phyloP scores from a whole-genome alignment of 2,888 invertebrate genomes.

The Lymantria dispar region DNA sequence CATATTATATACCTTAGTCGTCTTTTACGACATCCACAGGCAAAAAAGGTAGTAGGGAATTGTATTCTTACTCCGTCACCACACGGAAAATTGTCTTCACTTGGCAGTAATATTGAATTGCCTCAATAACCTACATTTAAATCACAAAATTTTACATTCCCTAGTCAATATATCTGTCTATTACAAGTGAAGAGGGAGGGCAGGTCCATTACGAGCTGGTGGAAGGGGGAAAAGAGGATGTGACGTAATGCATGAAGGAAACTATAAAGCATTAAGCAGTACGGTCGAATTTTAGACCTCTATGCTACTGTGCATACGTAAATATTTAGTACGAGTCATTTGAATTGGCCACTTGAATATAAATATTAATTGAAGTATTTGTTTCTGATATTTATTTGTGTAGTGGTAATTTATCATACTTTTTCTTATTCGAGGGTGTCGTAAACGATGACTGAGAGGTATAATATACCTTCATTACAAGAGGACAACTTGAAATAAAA shows the following conservation, averaged over 20 bases:
- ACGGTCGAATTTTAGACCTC: conserved; percentile 45
- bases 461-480: too few species aligned
- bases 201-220: neutral
- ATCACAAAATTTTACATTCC: conserved; percentile 6
- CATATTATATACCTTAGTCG: too few species aligned
- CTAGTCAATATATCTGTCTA: neutral
- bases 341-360: conserved; percentile 25
- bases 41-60: too few species aligned
- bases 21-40: too few species aligned
- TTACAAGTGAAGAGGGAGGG: neutral
- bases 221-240: conserved; percentile 12
- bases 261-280: conserved; percentile 50
- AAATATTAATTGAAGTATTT: too few species aligned
- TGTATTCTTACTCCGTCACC: too few species aligned
- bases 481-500: too few species aligned
- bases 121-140: conserved; percentile 3
- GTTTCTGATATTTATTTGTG: too few species aligned
- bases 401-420: too few species aligned
- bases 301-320: conserved; percentile 38
- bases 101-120: neutral
- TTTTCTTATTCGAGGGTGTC: too few species aligned
- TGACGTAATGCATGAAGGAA: conserved; percentile 50
- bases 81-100: neutral
- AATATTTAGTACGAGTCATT: conserved; percentile 16
- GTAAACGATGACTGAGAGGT: too few species aligned